Conservation (phyloP, 2,113 vertebrate genomes). For the Corythornis vintsioides region DNA sequence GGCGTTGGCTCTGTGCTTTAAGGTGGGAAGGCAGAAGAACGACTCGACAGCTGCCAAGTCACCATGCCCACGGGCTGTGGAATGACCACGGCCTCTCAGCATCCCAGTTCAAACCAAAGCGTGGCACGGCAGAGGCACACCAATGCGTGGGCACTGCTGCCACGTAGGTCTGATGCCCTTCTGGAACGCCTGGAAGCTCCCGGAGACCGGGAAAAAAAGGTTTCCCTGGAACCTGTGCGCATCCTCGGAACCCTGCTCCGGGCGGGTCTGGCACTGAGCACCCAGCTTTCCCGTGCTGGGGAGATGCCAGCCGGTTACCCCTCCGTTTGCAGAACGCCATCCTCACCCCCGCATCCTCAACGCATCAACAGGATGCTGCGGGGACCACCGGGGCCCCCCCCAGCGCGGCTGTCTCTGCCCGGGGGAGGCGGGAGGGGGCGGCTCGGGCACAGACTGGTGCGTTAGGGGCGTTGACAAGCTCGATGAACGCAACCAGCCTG, state of each 20-base stretch:
- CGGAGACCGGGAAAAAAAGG: accelerated
- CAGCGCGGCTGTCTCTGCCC: neutral
- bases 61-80: accelerated
- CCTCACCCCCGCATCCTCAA: neutral
- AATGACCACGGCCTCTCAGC: neutral
- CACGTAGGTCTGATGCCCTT: accelerated
- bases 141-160: accelerated
- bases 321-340: neutral
- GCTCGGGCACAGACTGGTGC: neutral
- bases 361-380: neutral
- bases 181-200: accelerated
- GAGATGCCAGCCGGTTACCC: accelerated
- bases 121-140: accelerated
- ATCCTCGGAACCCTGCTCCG: accelerated
- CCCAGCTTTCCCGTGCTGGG: neutral
- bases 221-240: accelerated
- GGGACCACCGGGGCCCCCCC: too few species aligned
- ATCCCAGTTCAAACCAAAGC: neutral
- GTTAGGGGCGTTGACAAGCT: too few species aligned
- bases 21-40: neutral
- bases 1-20: neutral
- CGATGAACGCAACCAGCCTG: neutral
- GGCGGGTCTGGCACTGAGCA: accelerated
- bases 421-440: neutral
- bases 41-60: accelerated